Percentiles rank a stretch among this genome's conserved stretches.
phyloP scores from a whole-genome alignment of 2,113 vertebrate species.

The Haemorhous mexicanus region DNA sequence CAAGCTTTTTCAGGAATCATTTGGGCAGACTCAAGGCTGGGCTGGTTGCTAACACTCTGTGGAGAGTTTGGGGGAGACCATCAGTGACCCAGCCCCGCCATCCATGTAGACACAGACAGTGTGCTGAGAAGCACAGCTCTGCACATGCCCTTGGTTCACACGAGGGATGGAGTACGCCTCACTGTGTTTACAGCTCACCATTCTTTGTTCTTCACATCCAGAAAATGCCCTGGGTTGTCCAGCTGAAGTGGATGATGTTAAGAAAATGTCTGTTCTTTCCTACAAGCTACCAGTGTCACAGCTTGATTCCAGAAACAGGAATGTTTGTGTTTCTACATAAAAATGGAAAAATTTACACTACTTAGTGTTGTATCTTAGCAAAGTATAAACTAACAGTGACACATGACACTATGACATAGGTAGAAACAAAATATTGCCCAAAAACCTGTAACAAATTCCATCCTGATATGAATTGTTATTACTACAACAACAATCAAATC shows the following conservation, averaged over 20 bases:
- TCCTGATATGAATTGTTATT: neutral
- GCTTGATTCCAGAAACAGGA: neutral
- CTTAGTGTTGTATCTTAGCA: neutral
- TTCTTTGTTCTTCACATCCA: neutral
- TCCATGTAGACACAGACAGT: neutral
- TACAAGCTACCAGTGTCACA: neutral
- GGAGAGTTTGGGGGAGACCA: neutral
- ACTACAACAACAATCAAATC: neutral
- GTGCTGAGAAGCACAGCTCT: neutral
- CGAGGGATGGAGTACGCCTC: neutral
- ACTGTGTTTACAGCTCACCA: neutral
- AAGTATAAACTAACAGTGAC: neutral
- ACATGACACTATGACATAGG: neutral
- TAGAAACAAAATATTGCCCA: neutral
- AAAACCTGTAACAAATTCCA: neutral
- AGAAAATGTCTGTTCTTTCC: neutral
- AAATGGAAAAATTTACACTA: neutral
- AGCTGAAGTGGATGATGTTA: neutral
- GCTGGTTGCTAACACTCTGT: neutral
- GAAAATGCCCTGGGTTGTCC: neutral
- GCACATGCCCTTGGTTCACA: rapidly evolving
- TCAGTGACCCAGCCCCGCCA: too few relatives aligned
- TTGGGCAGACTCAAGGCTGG: neutral
- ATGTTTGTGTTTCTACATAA: neutral
- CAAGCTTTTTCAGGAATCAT: neutral